Base-by-base conservation (phyloP, 2,888 invertebrate genomes). In the Cheilosia variabilis region DNA sequence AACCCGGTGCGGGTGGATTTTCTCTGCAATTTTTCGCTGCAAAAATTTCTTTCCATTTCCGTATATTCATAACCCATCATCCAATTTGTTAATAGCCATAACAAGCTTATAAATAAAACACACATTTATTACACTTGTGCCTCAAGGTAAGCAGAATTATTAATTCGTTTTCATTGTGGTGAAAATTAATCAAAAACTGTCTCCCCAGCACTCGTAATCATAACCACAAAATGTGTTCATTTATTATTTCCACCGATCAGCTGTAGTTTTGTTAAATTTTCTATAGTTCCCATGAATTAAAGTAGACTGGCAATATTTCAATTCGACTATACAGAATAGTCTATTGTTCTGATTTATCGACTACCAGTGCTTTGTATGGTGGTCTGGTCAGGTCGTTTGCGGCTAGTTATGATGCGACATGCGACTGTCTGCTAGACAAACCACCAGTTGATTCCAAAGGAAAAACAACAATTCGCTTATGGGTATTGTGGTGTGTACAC, bases 1-100 rank as follows among this genome's bases (percentile, higher is more conserved):
- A 68, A 83, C 68, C 83, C 83, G 83, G 83, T 83, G 83, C 73
- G 83, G 73, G 73, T 83, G 83, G 60, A 66, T 57, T 66, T 79
- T 31, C 31, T 9, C 9, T 31, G 31, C 31, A 31, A 9, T 31
- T 31, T 31, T 31, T 31, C 9, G 2, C 9, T 31, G 31, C 9
- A 31, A 31, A 31, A 9, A 31, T 9, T 9, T 31, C 31, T 9
- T 9, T 9, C 31, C 31, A 43, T 22, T 37, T 15, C 13, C 22
- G 9, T 47, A 58, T 62, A 66, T 66, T 73, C 27, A 55, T 41
- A 41, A n/a, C 37, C 52, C 31, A 37, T 34, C 47, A 17, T 41
- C 17, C 1, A 52, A 62, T 76, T 60, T 22, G 37, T 31, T 52
- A 57, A 34, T 27, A 60, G 10, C 9, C 37, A 34, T 2, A 27